These are phyloP conservation scores for Anguilla megastoma DNA, from an alignment of 2,797 vertebrate genomes.

Conservation along the genomic window DNA sequence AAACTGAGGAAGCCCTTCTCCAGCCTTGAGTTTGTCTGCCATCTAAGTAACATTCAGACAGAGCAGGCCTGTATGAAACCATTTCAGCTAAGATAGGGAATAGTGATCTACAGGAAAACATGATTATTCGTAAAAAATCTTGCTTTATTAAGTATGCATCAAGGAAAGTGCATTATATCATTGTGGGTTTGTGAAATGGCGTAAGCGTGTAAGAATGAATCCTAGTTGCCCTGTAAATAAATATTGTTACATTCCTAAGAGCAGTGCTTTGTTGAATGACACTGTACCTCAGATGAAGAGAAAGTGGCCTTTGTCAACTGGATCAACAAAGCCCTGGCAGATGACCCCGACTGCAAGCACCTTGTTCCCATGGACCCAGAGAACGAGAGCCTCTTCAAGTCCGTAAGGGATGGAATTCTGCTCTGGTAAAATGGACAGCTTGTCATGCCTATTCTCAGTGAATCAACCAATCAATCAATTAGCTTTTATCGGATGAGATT, in stretches of 20 bases:
- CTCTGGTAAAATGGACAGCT: constrained; percentile 79
- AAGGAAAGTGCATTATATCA: neutral
- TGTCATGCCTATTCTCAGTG: neutral
- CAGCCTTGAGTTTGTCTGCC: neutral
- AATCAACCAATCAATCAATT: neutral
- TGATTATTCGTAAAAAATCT: neutral
- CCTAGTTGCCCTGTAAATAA: neutral
- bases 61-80: neutral
- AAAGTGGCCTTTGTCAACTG: constrained; percentile 97
- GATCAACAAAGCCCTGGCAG: constrained; percentile 92
- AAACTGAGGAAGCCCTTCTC: neutral
- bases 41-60: neutral
- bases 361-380: constrained; percentile 88
- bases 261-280: neutral
- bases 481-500: neutral
- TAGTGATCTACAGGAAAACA: neutral
- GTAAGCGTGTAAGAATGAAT: neutral
- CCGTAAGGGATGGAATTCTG: constrained; percentile 89
- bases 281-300: constrained; percentile 85
- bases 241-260: neutral
- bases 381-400: constrained; percentile 85
- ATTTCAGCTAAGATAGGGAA: neutral
- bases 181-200: neutral
- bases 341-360: constrained; percentile 88
- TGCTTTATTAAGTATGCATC: neutral